Percentiles rank a stretch among this genome's conserved stretches.
These are phyloP conservation scores for Molorchus minor DNA, from an alignment of 2,888 invertebrate species.

Conservation along the genomic window DNA sequence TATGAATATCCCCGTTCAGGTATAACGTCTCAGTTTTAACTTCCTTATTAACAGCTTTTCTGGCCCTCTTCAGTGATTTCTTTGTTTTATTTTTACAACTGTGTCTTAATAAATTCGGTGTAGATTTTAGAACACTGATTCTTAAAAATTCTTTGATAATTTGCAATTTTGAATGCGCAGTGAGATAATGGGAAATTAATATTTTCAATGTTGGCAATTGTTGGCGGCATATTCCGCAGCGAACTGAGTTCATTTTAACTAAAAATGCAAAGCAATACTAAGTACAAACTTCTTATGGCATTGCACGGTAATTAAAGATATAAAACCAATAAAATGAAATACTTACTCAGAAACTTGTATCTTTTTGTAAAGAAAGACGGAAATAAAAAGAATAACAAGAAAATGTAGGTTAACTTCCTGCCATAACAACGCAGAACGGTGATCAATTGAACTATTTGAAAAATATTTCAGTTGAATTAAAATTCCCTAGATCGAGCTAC, in stretches of 20 bases:
- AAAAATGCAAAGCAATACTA: constrained; percentile 8
- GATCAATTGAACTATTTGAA: neutral
- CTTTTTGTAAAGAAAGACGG: neutral
- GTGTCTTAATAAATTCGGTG: constrained; percentile 31
- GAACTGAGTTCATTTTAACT: constrained; percentile 37
- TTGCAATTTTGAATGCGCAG: constrained; percentile 48
- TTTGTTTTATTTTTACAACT: constrained; percentile 24
- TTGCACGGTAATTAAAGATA: neutral
- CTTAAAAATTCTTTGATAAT: constrained; percentile 45
- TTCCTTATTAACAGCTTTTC: constrained; percentile 10
- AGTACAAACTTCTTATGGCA: neutral
- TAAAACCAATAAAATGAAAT: neutral
- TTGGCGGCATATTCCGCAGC: constrained; percentile 46
- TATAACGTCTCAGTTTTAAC: constrained; percentile 44
- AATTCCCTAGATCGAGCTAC: constrained; percentile 12
- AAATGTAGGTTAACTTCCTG: neutral
- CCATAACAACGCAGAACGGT: neutral
- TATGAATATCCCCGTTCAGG: constrained; percentile 47
- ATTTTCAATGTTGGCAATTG: constrained; percentile 42
- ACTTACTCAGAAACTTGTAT: neutral
- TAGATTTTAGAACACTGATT: constrained; percentile 32
- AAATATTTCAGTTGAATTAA: neutral
- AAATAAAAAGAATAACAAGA: neutral
- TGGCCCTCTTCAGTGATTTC: constrained; percentile 20
- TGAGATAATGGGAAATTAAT: constrained; percentile 45